Percentiles rank a stretch among this genome's conserved stretches.
These are phyloP conservation scores for Cheumatopsyche charites DNA, from an alignment of 1,140 invertebrate species.

Conservation along the genomic window DNA sequence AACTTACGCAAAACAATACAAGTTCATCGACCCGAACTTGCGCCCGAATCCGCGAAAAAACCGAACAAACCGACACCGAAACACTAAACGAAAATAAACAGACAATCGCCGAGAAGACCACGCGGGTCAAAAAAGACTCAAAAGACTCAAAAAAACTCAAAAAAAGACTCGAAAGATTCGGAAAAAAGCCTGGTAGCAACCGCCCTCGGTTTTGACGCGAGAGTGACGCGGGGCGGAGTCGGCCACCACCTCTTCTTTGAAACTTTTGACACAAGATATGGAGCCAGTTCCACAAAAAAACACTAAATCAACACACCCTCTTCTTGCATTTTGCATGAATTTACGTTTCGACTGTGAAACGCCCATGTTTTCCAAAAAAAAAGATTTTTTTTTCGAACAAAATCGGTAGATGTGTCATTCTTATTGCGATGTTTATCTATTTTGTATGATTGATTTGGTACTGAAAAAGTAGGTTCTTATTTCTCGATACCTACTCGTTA, in stretches of 20 bases:
- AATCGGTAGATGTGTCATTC: background rate
- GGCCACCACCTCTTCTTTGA: constrained; percentile 4
- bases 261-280: constrained; percentile 34
- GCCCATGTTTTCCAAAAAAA: background rate
- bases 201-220: background rate
- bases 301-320: constrained; percentile 47
- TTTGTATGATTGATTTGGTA: too few relatives aligned
- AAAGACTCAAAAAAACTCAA: too few relatives aligned
- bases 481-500: too few relatives aligned
- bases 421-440: background rate
- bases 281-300: constrained; percentile 34
- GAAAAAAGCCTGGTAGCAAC: background rate
- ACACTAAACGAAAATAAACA: too few relatives aligned
- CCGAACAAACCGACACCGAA: too few relatives aligned
- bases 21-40: too few relatives aligned
- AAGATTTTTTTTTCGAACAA: too few relatives aligned
- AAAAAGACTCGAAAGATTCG: background rate
- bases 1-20: too few relatives aligned
- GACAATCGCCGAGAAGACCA: too few relatives aligned
- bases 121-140: too few relatives aligned
- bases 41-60: too few relatives aligned
- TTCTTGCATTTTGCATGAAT: constrained; percentile 44
- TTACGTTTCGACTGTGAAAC: background rate
- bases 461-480: too few relatives aligned
- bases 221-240: constrained; percentile 1